These are phyloP conservation scores for Bradypus variegatus DNA, from an alignment of 2,797 vertebrate species.

Conservation along the genomic window DNA sequence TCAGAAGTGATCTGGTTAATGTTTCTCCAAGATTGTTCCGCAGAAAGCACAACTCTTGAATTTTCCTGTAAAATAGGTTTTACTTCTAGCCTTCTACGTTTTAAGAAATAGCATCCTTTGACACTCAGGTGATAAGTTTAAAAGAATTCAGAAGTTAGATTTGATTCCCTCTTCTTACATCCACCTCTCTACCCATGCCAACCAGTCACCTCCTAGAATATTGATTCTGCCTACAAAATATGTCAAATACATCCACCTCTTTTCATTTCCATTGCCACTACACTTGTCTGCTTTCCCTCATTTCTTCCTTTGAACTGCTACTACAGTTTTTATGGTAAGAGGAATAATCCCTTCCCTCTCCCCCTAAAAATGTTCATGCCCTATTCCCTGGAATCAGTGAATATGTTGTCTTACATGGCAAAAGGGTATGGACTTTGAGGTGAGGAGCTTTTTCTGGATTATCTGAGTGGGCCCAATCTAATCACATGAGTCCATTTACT, in stretches of 20 bases:
- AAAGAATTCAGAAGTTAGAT: not conserved
- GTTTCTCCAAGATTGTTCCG: not conserved
- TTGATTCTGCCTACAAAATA: not conserved
- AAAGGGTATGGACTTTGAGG: not conserved
- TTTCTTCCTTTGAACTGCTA: not conserved
- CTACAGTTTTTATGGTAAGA: not conserved
- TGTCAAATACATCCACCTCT: not conserved
- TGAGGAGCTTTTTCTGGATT: not conserved
- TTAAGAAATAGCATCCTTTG: not conserved
- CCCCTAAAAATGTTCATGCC: not conserved
- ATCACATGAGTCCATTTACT: not conserved
- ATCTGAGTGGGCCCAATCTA: not conserved
- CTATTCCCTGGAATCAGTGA: not conserved
- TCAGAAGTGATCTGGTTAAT: not conserved
- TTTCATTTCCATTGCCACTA: not conserved
- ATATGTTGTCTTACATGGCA: not conserved
- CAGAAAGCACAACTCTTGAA: not conserved
- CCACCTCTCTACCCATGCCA: not conserved
- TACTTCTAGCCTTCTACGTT: not conserved
- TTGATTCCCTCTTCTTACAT: not conserved
- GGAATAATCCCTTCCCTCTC: not conserved
- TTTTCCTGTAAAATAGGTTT: slow-evolving; percentile 8
- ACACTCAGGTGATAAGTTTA: not conserved
- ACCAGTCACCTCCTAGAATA: not conserved
- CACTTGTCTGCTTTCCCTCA: not conserved